Percentiles rank a stretch among this genome's conserved stretches.
Conservation (phyloP, 2,797 vertebrate species). For the Percopsis omiscomaycus region DNA sequence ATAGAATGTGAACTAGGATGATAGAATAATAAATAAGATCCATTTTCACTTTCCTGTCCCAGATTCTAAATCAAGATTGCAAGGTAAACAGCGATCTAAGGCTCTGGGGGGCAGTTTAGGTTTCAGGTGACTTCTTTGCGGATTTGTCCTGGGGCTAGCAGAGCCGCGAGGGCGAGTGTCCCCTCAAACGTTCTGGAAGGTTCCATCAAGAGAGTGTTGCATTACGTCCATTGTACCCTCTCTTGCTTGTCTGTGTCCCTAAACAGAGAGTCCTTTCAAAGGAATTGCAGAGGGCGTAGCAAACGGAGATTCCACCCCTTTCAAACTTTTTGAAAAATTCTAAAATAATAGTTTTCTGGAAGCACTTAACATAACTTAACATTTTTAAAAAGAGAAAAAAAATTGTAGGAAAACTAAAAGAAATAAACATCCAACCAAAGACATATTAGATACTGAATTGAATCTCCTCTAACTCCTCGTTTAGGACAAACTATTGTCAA, state of each 20-base stretch:
- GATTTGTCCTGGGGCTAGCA: constrained; percentile 56
- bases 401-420: too few species aligned
- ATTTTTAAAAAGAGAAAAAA: too few species aligned
- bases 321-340: background rate
- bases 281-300: constrained; percentile 24
- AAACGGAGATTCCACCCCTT: constrained; percentile 20
- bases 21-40: too few species aligned
- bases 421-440: too few species aligned
- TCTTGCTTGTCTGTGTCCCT: constrained; percentile 22
- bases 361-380: too few species aligned
- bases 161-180: constrained; percentile 57
- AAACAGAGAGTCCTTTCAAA: constrained; percentile 71
- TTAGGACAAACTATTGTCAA: too few species aligned
- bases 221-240: constrained; percentile 62
- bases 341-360: background rate
- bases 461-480: too few species aligned
- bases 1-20: too few species aligned
- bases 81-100: constrained; percentile 5
- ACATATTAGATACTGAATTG: too few species aligned
- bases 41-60: constrained; percentile 11
- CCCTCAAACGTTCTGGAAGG: constrained; percentile 57
- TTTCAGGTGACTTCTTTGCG: constrained; percentile 65
- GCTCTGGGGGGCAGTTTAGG: constrained; percentile 19
- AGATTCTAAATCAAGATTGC: constrained; percentile 37
- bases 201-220: constrained; percentile 58